phyloP scores from a whole-genome alignment of 2,113 vertebrate genomes.

The Elephas maximus region DNA sequence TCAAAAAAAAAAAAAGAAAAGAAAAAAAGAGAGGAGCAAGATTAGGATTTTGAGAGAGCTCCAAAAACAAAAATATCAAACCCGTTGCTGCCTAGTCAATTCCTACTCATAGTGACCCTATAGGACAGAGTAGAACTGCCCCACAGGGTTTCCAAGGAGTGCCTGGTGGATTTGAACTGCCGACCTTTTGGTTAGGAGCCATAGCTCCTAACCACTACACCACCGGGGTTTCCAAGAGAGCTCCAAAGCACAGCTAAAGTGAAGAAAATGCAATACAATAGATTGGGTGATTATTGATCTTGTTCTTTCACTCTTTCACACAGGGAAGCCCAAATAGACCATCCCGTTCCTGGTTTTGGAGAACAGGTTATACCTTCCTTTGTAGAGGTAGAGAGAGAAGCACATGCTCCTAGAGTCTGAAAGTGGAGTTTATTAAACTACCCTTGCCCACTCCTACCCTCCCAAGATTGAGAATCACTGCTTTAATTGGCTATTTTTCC shows the following conservation, averaged over 20 bases:
- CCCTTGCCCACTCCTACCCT: not conserved
- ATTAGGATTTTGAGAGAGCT: not conserved
- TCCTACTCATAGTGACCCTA: no score
- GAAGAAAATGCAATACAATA: not conserved
- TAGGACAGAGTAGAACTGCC: no score
- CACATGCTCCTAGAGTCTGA: fast-evolving
- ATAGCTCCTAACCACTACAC: no score
- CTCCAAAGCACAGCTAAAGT: not conserved
- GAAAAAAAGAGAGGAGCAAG: not conserved
- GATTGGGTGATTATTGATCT: not conserved
- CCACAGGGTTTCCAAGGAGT: no score
- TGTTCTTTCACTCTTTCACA: not conserved
- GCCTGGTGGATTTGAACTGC: no score
- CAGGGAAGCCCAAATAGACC: not conserved
- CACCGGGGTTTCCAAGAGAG: not conserved
- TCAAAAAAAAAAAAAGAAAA: not conserved
- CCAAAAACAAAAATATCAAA: not conserved
- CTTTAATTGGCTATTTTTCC: not conserved
- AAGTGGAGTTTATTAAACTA: not conserved
- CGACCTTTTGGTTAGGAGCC: no score
- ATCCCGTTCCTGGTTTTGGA: not conserved
- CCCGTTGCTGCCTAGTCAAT: no score
- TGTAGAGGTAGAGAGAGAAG: not conserved
- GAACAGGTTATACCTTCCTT: not conserved
- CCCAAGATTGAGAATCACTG: not conserved